phyloP scores from a whole-genome alignment of 2,888 invertebrate genomes.

The Drosophila parthenogenetica region DNA sequence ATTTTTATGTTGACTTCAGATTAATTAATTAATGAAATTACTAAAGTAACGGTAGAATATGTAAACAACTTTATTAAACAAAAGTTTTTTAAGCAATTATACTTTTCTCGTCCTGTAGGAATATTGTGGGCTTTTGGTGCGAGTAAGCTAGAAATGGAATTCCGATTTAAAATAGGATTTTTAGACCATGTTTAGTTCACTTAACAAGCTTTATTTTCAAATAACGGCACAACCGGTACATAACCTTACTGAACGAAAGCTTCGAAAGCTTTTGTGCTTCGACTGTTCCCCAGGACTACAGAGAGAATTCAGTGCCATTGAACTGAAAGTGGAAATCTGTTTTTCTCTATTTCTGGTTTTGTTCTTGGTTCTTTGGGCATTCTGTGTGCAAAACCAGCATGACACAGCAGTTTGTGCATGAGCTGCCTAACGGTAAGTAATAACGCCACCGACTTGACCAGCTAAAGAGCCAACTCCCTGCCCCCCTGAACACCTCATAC shows the following conservation, averaged over 20 bases:
- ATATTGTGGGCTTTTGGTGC: too few relatives aligned
- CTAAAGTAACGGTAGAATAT: too few relatives aligned
- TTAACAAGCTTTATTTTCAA: too few relatives aligned
- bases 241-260: not conserved
- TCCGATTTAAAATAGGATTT: too few relatives aligned
- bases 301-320: not conserved
- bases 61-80: too few relatives aligned
- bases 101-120: too few relatives aligned
- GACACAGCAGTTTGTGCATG: conserved; percentile 11
- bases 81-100: too few relatives aligned
- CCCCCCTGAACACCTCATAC: not conserved
- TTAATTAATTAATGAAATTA: too few relatives aligned
- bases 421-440: conserved; percentile 49
- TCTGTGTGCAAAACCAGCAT: conserved; percentile 3
- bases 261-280: not conserved
- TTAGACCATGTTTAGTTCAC: too few relatives aligned
- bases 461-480: not conserved
- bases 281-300: not conserved
- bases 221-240: not conserved
- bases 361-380: not conserved
- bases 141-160: too few relatives aligned
- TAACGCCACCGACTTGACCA: conserved; percentile 33
- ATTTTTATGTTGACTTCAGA: too few relatives aligned
- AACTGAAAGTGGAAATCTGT: not conserved
- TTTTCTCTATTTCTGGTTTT: not conserved